Percentiles rank a stretch among this genome's conserved stretches.
These are phyloP conservation scores for Stenurella melanura DNA, from an alignment of 2,888 invertebrate species.

Conservation along the genomic window DNA sequence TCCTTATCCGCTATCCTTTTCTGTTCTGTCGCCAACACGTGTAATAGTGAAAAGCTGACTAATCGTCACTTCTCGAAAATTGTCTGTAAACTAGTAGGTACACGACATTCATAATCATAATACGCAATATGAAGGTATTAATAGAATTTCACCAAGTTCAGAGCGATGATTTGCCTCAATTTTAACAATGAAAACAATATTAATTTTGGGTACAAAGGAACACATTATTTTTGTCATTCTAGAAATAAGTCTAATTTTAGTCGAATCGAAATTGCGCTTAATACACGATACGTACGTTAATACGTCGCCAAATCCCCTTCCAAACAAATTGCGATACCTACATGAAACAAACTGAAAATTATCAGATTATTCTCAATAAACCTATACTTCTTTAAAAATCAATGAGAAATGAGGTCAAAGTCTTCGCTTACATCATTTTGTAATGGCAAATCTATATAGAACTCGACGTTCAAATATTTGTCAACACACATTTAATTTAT, in stretches of 20 bases:
- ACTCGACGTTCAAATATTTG: slow-evolving; percentile 51
- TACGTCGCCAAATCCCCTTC: slow-evolving; percentile 46
- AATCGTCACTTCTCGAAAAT: slow-evolving; percentile 44
- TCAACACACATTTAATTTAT: slow-evolving; percentile 52
- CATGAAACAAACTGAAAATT: slow-evolving; percentile 41
- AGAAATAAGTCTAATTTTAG: slow-evolving; percentile 49
- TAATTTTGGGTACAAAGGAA: slow-evolving; percentile 46
- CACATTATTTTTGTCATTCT: slow-evolving; percentile 45
- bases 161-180: slow-evolving; percentile 39
- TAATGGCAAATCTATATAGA: slow-evolving; percentile 60
- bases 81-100: slow-evolving; percentile 34
- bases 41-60: slow-evolving; percentile 38
- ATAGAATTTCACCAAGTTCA: slow-evolving; percentile 46
- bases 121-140: slow-evolving; percentile 44
- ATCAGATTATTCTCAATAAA: slow-evolving; percentile 47
- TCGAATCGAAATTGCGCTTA: slow-evolving; percentile 52
- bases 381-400: slow-evolving; percentile 50
- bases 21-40: slow-evolving; percentile 34
- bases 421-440: slow-evolving; percentile 61
- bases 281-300: slow-evolving; percentile 43
- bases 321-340: slow-evolving; percentile 43
- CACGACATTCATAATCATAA: slow-evolving; percentile 45
- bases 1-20: slow-evolving; percentile 21
- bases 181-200: slow-evolving; percentile 41
- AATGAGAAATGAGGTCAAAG: slow-evolving; percentile 61